These are phyloP conservation scores for Sebastes jordani DNA, from an alignment of 2,797 vertebrate species.

Conservation along the genomic window DNA sequence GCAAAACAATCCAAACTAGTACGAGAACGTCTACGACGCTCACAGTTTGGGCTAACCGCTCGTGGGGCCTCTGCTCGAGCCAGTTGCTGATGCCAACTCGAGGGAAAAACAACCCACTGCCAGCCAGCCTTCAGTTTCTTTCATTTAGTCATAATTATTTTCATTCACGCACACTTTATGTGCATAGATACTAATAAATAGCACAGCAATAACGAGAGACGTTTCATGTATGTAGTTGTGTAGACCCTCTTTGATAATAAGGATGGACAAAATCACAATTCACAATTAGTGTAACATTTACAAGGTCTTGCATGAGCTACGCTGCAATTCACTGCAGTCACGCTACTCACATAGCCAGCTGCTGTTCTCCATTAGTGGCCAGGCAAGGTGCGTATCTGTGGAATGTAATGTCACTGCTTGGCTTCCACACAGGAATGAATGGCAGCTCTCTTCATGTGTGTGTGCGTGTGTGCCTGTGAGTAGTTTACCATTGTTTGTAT, in stretches of 20 bases:
- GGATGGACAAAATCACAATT: conserved; percentile 14
- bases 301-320: conserved; percentile 68
- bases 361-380: conserved; percentile 65
- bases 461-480: neutral
- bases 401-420: conserved; percentile 46
- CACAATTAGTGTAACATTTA: conserved; percentile 76
- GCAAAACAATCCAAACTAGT: neutral
- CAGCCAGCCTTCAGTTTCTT: neutral
- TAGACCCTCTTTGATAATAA: no score
- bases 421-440: conserved; percentile 20
- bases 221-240: no score
- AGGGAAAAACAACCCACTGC: neutral
- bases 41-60: neutral
- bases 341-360: conserved; percentile 70
- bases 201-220: neutral
- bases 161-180: conserved; percentile 2
- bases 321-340: conserved; percentile 72
- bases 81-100: neutral
- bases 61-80: neutral
- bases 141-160: neutral
- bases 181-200: neutral
- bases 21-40: neutral
- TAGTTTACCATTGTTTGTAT: neutral
- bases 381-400: conserved; percentile 56
- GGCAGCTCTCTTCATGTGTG: conserved; percentile 8